Evolutionary conservation across 2,797 vertebrate species (phyloP).

Genomic region (Megalops cyprinoides): DNA sequence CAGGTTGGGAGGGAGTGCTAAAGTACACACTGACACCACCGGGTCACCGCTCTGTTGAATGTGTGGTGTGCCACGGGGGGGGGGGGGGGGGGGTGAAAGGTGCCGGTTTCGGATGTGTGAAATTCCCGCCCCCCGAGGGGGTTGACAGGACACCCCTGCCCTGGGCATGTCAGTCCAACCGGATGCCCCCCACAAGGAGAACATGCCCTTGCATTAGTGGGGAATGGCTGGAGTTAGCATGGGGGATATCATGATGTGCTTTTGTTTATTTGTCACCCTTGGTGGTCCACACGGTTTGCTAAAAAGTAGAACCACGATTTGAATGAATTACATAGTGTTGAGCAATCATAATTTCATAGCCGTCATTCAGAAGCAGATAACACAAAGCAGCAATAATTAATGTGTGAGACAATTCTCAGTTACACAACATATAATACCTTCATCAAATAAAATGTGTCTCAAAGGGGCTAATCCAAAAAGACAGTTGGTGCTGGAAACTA

Average conservation of each 20-base stretch:
- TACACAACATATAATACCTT: no score
- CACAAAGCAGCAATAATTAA: no score
- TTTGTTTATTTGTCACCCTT: no score
- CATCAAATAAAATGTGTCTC: background rate
- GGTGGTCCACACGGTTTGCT: background rate
- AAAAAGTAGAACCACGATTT: background rate
- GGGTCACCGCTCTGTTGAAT: no score
- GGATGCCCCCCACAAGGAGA: background rate
- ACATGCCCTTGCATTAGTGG: conserved; percentile 15
- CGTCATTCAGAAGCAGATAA: no score
- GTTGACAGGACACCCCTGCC: conserved; percentile 12
- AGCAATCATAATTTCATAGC: background rate
- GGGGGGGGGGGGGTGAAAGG: background rate
- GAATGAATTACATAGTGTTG: no score
- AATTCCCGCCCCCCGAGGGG: conserved; percentile 22
- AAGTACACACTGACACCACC: conserved; percentile 42
- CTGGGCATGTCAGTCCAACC: conserved; percentile 36
- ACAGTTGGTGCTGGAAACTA: background rate
- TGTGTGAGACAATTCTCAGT: no score
- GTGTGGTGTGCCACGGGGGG: conserved; percentile 39
- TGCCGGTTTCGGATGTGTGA: conserved; percentile 10
- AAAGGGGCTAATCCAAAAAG: background rate
- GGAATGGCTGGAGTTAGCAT: conserved; percentile 40
- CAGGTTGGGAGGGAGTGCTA: conserved; percentile 26
- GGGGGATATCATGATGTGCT: background rate